Evolutionary conservation across 1,140 invertebrate genomes (phyloP).

Genomic region (Drosophila hydei): DNA sequence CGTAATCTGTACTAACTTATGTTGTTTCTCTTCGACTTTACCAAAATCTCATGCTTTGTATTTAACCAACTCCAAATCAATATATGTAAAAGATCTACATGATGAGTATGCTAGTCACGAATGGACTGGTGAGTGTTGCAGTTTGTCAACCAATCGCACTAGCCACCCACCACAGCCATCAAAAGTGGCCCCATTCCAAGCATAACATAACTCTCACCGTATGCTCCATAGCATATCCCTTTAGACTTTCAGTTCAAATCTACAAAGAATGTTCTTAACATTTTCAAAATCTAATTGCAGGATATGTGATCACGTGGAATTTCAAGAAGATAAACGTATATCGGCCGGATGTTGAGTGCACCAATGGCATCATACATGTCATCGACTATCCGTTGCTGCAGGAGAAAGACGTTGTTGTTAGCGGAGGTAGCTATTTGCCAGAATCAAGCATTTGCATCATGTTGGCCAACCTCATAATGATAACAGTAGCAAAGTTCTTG

Average conservation of each 20-base stretch:
- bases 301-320: conserved; percentile 92
- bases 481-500: conserved; percentile 82
- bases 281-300: conserved; percentile 44
- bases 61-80: conserved; percentile 50
- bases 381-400: conserved; percentile 93
- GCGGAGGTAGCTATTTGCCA: conserved; percentile 82
- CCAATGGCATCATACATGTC: conserved; percentile 96
- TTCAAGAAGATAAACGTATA: conserved; percentile 92
- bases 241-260: conserved; percentile 8
- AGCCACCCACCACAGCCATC: conserved; percentile 59
- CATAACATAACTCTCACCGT: conserved; percentile 43
- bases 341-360: conserved; percentile 94
- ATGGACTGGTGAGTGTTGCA: conserved; percentile 82
- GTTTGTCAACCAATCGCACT: conserved; percentile 70
- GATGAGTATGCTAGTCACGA: conserved; percentile 82
- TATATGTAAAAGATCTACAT: conserved; percentile 76
- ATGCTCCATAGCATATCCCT: conserved; percentile 27
- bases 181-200: conserved; percentile 34
- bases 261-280: background rate
- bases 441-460: conserved; percentile 80
- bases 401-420: conserved; percentile 92
- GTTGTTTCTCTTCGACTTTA: conserved; percentile 60
- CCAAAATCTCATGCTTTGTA: conserved; percentile 69
- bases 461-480: conserved; percentile 83
- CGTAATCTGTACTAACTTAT: conserved; percentile 62